Evolutionary conservation across 2,888 invertebrate genomes (phyloP).

Genomic region (Agriopis marginaria): DNA sequence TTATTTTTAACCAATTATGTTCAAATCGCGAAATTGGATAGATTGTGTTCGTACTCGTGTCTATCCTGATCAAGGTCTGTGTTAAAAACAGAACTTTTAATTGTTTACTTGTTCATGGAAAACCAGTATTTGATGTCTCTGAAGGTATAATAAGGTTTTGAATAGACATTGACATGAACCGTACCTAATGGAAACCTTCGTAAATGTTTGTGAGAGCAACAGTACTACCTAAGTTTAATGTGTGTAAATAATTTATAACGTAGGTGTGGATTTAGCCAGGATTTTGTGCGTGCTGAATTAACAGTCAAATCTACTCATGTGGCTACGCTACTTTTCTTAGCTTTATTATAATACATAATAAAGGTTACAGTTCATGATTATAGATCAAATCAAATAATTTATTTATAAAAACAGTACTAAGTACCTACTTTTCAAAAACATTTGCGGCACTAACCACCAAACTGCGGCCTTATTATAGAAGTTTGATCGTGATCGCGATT

Average conservation of each 20-base stretch:
- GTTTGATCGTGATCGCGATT: too few relatives aligned
- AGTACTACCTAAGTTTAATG: background rate
- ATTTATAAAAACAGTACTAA: too few relatives aligned
- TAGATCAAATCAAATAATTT: too few relatives aligned
- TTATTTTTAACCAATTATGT: too few relatives aligned
- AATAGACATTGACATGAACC: background rate
- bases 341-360: background rate
- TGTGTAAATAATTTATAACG: conserved; percentile 15
- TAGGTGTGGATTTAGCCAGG: conserved; percentile 18
- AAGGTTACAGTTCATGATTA: too few relatives aligned
- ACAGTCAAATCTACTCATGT: conserved; percentile 5
- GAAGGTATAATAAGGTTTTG: conserved; percentile 2
- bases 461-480: too few relatives aligned
- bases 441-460: too few relatives aligned
- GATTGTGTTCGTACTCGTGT: too few relatives aligned
- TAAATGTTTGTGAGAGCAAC: conserved; percentile 8
- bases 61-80: too few relatives aligned
- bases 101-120: background rate
- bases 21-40: too few relatives aligned
- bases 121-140: background rate
- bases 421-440: too few relatives aligned
- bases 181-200: background rate
- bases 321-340: background rate
- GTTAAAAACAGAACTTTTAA: too few relatives aligned
- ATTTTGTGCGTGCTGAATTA: conserved; percentile 17